Conservation (phyloP, 1,140 invertebrate genomes). For the Trialeurodes vaporariorum region DNA sequence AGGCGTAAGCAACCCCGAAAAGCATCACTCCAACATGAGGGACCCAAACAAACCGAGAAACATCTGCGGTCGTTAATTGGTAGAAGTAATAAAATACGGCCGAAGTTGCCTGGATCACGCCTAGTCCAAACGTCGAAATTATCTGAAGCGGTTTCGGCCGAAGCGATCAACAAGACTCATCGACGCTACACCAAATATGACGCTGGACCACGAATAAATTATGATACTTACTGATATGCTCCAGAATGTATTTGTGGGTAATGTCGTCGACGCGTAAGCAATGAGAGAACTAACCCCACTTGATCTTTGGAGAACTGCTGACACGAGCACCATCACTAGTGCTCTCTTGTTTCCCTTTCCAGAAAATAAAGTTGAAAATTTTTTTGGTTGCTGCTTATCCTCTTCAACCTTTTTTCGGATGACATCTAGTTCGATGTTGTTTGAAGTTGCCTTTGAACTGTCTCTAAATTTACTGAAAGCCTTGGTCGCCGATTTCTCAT, state of each 20-base stretch:
- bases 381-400: constrained; percentile 8
- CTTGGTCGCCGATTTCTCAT: constrained; percentile 21
- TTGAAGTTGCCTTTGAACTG: background rate
- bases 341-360: constrained; percentile 16
- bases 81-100: too few species aligned
- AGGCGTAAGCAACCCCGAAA: constrained; percentile 21
- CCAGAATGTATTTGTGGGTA: too few species aligned
- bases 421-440: constrained; percentile 16
- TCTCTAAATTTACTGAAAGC: background rate
- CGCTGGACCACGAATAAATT: constrained; percentile 16
- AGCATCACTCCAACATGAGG: constrained; percentile 15
- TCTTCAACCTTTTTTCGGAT: constrained; percentile 14
- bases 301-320: background rate
- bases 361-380: background rate
- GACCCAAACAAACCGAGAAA: constrained; percentile 18
- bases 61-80: too few species aligned
- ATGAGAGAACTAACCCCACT: constrained; percentile 23
- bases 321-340: constrained; percentile 16
- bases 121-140: too few species aligned
- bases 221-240: too few species aligned
- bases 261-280: constrained; percentile 21
- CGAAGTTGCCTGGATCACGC: too few species aligned
- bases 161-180: constrained; percentile 35
- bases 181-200: constrained; percentile 34
- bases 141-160: too few species aligned